These are phyloP conservation scores for Taxidea taxus DNA, from an alignment of 2,113 vertebrate genomes.

Conservation along the genomic window DNA sequence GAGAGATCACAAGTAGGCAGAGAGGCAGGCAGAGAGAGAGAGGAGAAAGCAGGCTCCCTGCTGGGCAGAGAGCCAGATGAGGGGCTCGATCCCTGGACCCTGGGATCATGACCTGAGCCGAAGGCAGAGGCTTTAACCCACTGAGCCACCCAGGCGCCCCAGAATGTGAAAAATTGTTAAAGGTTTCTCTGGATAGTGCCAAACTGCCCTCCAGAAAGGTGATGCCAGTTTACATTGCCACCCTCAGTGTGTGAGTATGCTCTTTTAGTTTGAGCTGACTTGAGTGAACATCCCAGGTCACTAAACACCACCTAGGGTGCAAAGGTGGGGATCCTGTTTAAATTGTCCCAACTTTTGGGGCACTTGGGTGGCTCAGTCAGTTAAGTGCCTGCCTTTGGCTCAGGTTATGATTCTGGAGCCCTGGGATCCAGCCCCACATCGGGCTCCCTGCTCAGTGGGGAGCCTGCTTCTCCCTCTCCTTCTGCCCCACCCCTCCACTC, in stretches of 20 bases:
- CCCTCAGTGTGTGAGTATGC: neutral
- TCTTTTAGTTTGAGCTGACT: neutral
- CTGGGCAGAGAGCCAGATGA: too few species aligned
- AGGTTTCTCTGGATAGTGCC: neutral
- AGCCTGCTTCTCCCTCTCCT: neutral
- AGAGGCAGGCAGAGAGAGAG: too few species aligned
- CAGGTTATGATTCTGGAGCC: neutral
- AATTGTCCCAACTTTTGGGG: neutral
- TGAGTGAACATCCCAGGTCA: neutral
- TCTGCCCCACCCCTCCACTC: neutral
- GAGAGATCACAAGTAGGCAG: too few species aligned
- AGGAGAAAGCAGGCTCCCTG: too few species aligned
- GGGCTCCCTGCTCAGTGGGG: too few species aligned
- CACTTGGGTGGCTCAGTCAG: neutral
- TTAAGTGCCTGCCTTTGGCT: neutral
- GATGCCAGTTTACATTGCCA: neutral
- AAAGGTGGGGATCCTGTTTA: neutral
- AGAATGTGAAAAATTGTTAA: too few species aligned
- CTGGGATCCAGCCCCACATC: neutral
- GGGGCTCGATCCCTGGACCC: too few species aligned
- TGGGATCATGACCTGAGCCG: too few species aligned
- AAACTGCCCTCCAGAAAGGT: neutral
- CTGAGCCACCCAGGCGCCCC: too few species aligned
- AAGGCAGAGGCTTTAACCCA: too few species aligned
- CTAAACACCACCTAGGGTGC: neutral